Evolutionary conservation across 2,888 invertebrate species (phyloP).

Genomic region (Leptinotarsa juncta): DNA sequence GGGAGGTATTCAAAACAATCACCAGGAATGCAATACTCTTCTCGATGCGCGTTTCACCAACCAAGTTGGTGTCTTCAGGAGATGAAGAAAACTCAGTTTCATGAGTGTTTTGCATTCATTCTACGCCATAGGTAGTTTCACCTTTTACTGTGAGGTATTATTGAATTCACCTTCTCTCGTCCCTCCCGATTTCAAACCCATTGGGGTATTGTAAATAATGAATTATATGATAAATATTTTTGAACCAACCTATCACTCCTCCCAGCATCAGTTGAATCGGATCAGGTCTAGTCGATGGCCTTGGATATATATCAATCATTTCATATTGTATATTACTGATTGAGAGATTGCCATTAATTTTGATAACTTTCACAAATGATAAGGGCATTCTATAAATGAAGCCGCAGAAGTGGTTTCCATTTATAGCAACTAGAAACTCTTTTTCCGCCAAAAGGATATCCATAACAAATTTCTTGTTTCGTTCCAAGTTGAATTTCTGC

Average conservation of each 20-base stretch:
- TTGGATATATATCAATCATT: not conserved
- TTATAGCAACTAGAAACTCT: constrained; percentile 76
- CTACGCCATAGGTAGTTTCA: too few relatives aligned
- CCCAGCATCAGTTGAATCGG: not conserved
- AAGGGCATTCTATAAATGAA: constrained; percentile 75
- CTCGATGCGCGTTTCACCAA: too few relatives aligned
- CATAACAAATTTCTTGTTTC: constrained; percentile 68
- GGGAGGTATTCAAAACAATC: too few relatives aligned
- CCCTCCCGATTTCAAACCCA: too few relatives aligned
- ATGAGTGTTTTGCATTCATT: too few relatives aligned
- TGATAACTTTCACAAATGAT: constrained; percentile 5
- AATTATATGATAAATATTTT: not conserved
- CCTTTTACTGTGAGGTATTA: too few relatives aligned
- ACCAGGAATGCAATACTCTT: too few relatives aligned
- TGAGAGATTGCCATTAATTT: not conserved
- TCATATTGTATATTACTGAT: not conserved
- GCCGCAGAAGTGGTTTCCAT: constrained; percentile 80
- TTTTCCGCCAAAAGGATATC: constrained; percentile 72
- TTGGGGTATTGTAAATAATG: too few relatives aligned
- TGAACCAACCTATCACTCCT: not conserved
- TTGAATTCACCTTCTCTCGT: too few relatives aligned
- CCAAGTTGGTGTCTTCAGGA: too few relatives aligned
- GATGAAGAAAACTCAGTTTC: too few relatives aligned
- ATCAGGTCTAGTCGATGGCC: not conserved
- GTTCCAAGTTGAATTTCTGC: constrained; percentile 67